Evolutionary conservation across 2,888 invertebrate species (phyloP).

Genomic region (Anthoptus insignis): DNA sequence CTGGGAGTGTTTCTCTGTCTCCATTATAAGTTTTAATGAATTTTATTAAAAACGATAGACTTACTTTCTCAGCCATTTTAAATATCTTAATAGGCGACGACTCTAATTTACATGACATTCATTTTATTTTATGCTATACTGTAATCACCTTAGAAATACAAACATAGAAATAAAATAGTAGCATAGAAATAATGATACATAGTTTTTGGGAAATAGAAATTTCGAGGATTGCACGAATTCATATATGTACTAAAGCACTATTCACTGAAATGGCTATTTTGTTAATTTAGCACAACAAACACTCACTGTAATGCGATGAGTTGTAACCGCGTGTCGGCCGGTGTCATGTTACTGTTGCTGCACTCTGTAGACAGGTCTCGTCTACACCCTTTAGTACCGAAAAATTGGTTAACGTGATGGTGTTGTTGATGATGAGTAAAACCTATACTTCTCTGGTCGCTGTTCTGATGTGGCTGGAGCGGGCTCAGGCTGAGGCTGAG

Average conservation of each 20-base stretch:
- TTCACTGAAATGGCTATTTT: neutral
- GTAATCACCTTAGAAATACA: too few relatives aligned
- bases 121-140: too few relatives aligned
- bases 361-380: neutral
- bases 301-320: neutral
- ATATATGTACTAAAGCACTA: neutral
- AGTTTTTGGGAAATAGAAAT: neutral
- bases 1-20: slow-evolving; percentile 17
- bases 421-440: neutral
- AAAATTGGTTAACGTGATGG: too few relatives aligned
- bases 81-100: neutral
- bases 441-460: neutral
- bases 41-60: neutral
- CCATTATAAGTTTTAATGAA: slow-evolving; percentile 28
- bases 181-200: neutral
- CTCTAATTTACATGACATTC: too few relatives aligned
- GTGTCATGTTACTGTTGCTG: neutral
- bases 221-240: neutral
- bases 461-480: neutral
- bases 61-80: neutral
- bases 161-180: neutral
- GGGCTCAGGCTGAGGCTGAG: neutral
- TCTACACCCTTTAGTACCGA: too few relatives aligned
- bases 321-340: neutral
- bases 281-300: neutral